These are phyloP conservation scores for Eriosoma lanigerum DNA, from an alignment of 1,140 invertebrate genomes.

Conservation along the genomic window DNA sequence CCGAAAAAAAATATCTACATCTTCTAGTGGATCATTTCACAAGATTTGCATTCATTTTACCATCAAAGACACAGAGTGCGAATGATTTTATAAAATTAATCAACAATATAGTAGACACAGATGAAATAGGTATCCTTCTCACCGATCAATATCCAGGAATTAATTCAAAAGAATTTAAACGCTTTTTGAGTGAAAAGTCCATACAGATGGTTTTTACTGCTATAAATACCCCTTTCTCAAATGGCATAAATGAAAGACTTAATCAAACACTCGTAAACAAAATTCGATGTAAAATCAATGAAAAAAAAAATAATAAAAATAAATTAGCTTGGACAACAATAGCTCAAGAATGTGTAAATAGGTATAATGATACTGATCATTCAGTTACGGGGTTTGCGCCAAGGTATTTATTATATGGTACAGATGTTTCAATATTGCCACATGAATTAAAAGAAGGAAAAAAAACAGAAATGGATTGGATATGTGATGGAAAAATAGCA, in stretches of 20 bases:
- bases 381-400: constrained; percentile 16
- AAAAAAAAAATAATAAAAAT: constrained; percentile 37
- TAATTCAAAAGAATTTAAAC: constrained; percentile 54
- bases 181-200: not conserved
- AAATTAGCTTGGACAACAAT: constrained; percentile 37
- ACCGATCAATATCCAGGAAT: constrained; percentile 55
- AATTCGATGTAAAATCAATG: constrained; percentile 44
- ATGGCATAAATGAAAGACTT: constrained; percentile 43
- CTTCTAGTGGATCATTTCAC: constrained; percentile 55
- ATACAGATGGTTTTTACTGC: not conserved
- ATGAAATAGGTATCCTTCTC: constrained; percentile 53
- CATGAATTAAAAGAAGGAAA: constrained; percentile 47
- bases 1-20: constrained; percentile 55
- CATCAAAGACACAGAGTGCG: constrained; percentile 41
- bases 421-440: constrained; percentile 47
- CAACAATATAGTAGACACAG: constrained; percentile 45
- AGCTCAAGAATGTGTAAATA: constrained; percentile 17
- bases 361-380: constrained; percentile 47
- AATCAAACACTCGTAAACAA: constrained; percentile 46
- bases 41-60: constrained; percentile 53
- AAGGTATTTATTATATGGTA: constrained; percentile 39
- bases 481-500: constrained; percentile 28
- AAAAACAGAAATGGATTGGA: constrained; percentile 12
- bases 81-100: constrained; percentile 35
- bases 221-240: constrained; percentile 3